A percentile compares a stretch with the other conserved stretches of the same genome.
Conservation (phyloP, 53 echinoderm and acorn worm species). For the Paelopatides confundens region DNA sequence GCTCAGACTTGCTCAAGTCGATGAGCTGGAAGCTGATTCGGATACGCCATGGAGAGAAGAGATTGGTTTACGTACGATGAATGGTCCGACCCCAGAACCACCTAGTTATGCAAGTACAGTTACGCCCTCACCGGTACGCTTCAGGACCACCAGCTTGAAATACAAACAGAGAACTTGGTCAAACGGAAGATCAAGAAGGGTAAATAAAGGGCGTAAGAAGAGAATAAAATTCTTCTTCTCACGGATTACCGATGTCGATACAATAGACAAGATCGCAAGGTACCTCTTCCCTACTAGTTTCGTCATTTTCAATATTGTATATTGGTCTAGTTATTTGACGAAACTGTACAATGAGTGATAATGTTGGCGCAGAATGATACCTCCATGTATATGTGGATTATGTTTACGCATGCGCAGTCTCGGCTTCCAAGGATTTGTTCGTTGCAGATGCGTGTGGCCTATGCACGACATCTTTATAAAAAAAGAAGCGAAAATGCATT, state of each 20-base stretch:
- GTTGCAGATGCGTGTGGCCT: not conserved
- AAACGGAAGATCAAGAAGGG: slow-evolving; percentile 12
- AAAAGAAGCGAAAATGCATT: no score
- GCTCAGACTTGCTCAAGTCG: slow-evolving; percentile 65
- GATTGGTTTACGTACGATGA: slow-evolving; percentile 10
- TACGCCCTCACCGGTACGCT: slow-evolving; percentile 29
- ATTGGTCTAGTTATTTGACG: slow-evolving; percentile 90
- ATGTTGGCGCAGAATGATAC: not conserved
- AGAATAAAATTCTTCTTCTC: slow-evolving; percentile 29
- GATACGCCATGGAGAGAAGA: slow-evolving; percentile 49
- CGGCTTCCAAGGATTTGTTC: not conserved
- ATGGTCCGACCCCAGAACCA: slow-evolving; percentile 28
- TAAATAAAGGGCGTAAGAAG: slow-evolving; percentile 21
- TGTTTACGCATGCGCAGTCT: not conserved
- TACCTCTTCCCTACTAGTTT: slow-evolving; percentile 81
- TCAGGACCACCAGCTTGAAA: slow-evolving; percentile 20
- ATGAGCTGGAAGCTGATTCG: slow-evolving; percentile 43
- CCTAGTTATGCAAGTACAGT: slow-evolving; percentile 24
- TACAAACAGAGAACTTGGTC: slow-evolving; percentile 26
- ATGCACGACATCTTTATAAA: no score
- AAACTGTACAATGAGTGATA: slow-evolving; percentile 42
- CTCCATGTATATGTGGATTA: not conserved
- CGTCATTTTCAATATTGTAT: slow-evolving; percentile 87
- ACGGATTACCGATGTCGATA: slow-evolving; percentile 83
- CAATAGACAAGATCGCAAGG: slow-evolving; percentile 82